Evolutionary conservation across 2,888 invertebrate genomes (phyloP).

Genomic region (Nebria brevicollis): DNA sequence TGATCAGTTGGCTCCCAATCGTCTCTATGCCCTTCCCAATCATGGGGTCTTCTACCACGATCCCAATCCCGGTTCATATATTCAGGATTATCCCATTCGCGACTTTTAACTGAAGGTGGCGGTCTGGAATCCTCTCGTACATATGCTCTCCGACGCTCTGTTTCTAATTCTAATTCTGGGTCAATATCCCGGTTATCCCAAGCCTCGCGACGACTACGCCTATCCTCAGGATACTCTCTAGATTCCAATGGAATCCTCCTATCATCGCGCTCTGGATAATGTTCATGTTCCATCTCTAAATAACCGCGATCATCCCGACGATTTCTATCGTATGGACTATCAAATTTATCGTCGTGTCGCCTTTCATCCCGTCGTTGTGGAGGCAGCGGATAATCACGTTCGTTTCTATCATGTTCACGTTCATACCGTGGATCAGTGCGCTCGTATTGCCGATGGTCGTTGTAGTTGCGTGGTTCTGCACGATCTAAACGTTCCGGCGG

Average conservation of each 20-base stretch:
- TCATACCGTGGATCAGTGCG: conserved; percentile 57
- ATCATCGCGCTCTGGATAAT: conserved; percentile 59
- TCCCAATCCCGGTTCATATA: conserved; percentile 64
- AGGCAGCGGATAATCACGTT: conserved; percentile 56
- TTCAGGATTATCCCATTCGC: conserved; percentile 59
- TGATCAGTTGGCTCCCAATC: conserved; percentile 60
- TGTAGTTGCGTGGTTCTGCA: conserved; percentile 51
- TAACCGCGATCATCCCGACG: conserved; percentile 63
- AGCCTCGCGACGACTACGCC: conserved; percentile 58
- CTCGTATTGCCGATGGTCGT: conserved; percentile 55
- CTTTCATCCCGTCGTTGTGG: conserved; percentile 57
- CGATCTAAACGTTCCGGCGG: conserved; percentile 45
- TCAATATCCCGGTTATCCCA: conserved; percentile 60
- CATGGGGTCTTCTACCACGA: conserved; percentile 63
- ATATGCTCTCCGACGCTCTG: conserved; percentile 53
- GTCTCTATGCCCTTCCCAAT: conserved; percentile 64
- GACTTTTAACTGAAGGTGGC: conserved; percentile 53
- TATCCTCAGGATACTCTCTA: conserved; percentile 58
- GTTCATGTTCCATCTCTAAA: conserved; percentile 58
- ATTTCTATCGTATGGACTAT: conserved; percentile 63
- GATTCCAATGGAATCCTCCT: conserved; percentile 54
- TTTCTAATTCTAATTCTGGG: conserved; percentile 54
- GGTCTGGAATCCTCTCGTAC: conserved; percentile 55
- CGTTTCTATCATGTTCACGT: conserved; percentile 57
- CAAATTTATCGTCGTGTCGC: conserved; percentile 59